Base-by-base conservation (phyloP, 2,888 invertebrate genomes). In the Coremacera marginata region DNA sequence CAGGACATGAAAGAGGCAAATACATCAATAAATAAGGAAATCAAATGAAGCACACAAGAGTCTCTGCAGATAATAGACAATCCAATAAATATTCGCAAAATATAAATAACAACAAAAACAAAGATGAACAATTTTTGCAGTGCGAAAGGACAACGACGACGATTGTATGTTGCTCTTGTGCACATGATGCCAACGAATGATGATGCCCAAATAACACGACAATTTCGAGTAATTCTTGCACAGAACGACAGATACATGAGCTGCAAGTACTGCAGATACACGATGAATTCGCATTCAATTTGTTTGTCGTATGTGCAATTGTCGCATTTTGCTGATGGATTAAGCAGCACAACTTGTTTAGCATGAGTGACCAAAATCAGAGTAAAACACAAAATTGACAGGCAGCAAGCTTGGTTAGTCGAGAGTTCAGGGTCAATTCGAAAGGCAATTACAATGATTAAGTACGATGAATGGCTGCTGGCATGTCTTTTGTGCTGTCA, bases 401-500 rank as follows among this genome's bases (percentile, higher is more conserved):
- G 55, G 19, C 22, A 8, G 3, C 5, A 55, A 19, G 55, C 19
- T 55, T 22, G 55, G 19, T 22, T 55, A 22, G 55, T 55, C 3
- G 55, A 55, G 55, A 55, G 55, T 55, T 55, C 55, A 55, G n/a
- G 55, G 55, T 55, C 55, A 55, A 55, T 55, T n/a, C 19, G n/a
- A 11, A 44, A 11, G 44, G 44, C 44, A 44, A 44, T 44, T 44
- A 55, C 55, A 55, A 55, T 55, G 14, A 44, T 44, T 1, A 11
- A 11, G 11, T 44, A 44, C 44, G 44, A 44, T 44, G 44, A 3
- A 44, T 44, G 44, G 14, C 4, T 37, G 37, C 8, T 44, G 44
- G 44, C 44, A 44, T 44, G 44, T 44, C n/a, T 44, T 44, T 44
- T 44, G 44, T 44, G 44, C 11, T 44, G 44, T 44, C 44, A 44